Evolutionary conservation across 2,888 invertebrate genomes (phyloP).

Genomic region (Scaptomyza reducta): DNA sequence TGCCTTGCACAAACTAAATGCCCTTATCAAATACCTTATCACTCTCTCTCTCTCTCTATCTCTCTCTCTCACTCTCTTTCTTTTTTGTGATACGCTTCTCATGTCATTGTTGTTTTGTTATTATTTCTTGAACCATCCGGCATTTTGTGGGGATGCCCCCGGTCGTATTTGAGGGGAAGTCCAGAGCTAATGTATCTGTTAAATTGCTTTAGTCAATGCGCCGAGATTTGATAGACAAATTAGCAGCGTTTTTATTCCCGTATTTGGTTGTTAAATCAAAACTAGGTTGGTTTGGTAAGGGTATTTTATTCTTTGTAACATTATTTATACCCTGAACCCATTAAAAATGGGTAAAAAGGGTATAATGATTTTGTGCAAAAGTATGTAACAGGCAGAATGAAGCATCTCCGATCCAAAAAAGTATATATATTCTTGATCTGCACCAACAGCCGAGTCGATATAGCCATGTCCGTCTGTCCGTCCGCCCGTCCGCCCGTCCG

Average conservation of each 20-base stretch:
- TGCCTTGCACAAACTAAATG: conserved; percentile 21
- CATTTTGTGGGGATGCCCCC: conserved; percentile 64
- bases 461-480: too few relatives aligned
- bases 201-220: conserved; percentile 68
- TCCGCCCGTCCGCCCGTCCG: too few relatives aligned
- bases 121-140: conserved; percentile 39
- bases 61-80: neutral
- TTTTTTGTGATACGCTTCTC: neutral
- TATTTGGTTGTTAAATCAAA: conserved; percentile 6
- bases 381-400: too few relatives aligned
- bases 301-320: conserved; percentile 14
- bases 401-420: too few relatives aligned
- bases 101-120: conserved; percentile 7
- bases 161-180: conserved; percentile 58
- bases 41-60: neutral
- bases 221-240: conserved; percentile 62
- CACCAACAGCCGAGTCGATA: too few relatives aligned
- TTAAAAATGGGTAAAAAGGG: too few relatives aligned
- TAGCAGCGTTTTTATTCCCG: conserved; percentile 46
- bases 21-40: conserved; percentile 3
- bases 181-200: conserved; percentile 44
- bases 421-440: too few relatives aligned
- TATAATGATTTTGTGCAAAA: too few relatives aligned
- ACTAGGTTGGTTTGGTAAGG: neutral
- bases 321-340: too few relatives aligned